phyloP scores from a whole-genome alignment of 2,888 invertebrate genomes.

The Netelia virgata region DNA sequence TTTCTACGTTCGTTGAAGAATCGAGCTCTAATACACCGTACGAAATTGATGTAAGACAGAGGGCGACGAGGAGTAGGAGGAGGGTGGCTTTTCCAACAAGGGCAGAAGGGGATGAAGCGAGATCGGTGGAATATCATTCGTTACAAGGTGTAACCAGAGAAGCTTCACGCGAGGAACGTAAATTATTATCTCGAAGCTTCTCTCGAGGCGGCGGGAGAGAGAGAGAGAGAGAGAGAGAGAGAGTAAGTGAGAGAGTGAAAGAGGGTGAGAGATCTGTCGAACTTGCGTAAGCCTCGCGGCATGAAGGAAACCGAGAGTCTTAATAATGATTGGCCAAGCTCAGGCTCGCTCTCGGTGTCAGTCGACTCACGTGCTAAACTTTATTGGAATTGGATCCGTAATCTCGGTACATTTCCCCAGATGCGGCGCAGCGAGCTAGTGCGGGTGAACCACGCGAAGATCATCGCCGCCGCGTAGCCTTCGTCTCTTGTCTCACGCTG shows the following conservation, averaged over 20 bases:
- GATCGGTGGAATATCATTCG: conserved; percentile 26
- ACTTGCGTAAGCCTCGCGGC: conserved; percentile 66
- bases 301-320: conserved; percentile 40
- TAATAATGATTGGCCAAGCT: conserved; percentile 66
- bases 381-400: conserved; percentile 84
- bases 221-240: too few species aligned
- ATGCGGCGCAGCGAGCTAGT: conserved; percentile 71
- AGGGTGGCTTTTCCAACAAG: neutral
- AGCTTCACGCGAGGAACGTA: conserved; percentile 37
- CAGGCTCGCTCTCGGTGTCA: conserved; percentile 76
- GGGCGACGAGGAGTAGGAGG: neutral
- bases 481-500: conserved; percentile 29
- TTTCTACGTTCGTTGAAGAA: neutral
- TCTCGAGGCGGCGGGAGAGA: neutral
- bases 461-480: conserved; percentile 9
- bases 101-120: conserved; percentile 15
- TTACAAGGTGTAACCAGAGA: conserved; percentile 29
- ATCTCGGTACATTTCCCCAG: conserved; percentile 82
- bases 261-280: conserved; percentile 58
- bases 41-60: neutral
- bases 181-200: conserved; percentile 60
- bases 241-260: too few species aligned
- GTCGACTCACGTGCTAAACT: conserved; percentile 82
- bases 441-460: conserved; percentile 23
- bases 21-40: conserved; percentile 4